Base-by-base conservation (phyloP, 2,113 vertebrate species). In the Axis porcinus region DNA sequence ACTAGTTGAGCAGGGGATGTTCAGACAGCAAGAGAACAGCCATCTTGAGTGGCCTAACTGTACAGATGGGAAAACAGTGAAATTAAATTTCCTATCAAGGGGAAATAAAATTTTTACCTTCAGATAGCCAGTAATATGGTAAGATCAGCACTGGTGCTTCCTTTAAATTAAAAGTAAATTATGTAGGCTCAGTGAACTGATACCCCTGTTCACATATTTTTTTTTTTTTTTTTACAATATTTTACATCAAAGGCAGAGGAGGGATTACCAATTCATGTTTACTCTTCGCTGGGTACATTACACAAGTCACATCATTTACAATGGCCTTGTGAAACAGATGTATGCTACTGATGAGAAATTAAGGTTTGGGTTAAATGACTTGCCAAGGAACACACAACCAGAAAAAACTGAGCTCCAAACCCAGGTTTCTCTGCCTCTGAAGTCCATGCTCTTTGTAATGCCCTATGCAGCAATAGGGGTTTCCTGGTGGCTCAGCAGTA, bases 81-180 rank as follows among this genome's bases (percentile, higher is more conserved):
- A 96, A 94, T 78, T 47, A 92, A 30, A 81, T 78, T 95, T 88
- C 45, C 50, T 87, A 86, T 78, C 17, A 81, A 6, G 54, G 27
- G 30, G 7, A 67, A 90, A 90, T 79, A 94, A 90, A 89, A 58
- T 81, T 96, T 33, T 81, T 36, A 86, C 14, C 45, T 85, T 89
- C 45, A 95, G 50, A 90, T 40, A 93, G 36, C 25, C 70, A 92
- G 62, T 45, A 12, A 96, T 85, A 87, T 82, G 7, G 10, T n/a
- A 62, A 86, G 76, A 96, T 93, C 40, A 95, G 43, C 15, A 79
- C 67, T 89, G 21, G 7, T 70, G 9, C 70, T 90, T 86, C n/a
- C 52, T 96, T 91, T 86, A 23, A 81, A 93, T 88, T 74, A 70
- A 91, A 93, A 90, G 47, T 43, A 78, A 96, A 90, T 89, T 67